Percentiles rank a stretch among this genome's conserved stretches.
Conservation (phyloP, 2,797 vertebrate species). For the Simalia tracyae region DNA sequence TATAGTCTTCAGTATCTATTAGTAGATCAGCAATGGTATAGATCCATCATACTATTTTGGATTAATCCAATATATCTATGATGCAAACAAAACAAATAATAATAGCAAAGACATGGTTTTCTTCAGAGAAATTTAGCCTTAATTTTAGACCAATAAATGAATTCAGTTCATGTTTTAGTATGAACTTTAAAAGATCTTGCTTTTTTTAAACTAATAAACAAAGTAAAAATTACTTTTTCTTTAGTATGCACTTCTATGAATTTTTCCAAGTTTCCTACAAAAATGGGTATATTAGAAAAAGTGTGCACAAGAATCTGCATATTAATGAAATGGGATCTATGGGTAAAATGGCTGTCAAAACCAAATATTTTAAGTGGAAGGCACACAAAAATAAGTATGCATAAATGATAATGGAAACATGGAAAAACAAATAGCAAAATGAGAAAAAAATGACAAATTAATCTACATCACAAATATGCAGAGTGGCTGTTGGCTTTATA, state of each 20-base stretch:
- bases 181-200: not conserved
- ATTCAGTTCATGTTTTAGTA: not conserved
- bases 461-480: not conserved
- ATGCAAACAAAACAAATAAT: not conserved
- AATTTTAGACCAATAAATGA: not conserved
- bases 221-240: not conserved
- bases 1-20: not conserved
- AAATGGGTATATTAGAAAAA: not conserved
- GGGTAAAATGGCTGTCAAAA: not conserved
- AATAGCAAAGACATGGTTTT: not conserved
- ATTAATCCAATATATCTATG: not conserved
- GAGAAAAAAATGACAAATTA: not conserved
- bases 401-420: not conserved
- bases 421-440: not conserved
- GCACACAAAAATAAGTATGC: not conserved
- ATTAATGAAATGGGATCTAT: not conserved
- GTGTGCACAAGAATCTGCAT: not conserved
- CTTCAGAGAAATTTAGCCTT: not conserved
- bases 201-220: not conserved
- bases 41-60: not conserved
- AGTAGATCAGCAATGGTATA: not conserved
- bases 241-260: not conserved
- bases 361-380: not conserved
- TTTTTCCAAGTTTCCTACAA: not conserved
- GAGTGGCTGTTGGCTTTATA: not conserved